Percentiles rank a stretch among this genome's conserved stretches.
Conservation (phyloP, 2,113 vertebrate genomes). For the Suricata suricatta region DNA sequence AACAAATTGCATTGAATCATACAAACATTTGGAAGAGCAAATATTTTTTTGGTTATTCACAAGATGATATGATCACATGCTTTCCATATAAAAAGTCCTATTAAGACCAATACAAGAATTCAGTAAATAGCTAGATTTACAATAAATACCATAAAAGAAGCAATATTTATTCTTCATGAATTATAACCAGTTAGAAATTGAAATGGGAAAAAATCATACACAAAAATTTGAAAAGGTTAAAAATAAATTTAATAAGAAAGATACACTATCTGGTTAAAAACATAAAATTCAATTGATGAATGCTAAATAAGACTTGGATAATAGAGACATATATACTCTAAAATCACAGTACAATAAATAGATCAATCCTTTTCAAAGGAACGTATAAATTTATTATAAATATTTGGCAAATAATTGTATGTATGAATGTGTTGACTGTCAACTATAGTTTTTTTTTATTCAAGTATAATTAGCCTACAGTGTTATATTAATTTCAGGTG, state of each 20-base stretch:
- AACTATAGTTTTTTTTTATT: background rate
- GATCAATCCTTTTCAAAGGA: background rate
- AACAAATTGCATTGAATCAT: background rate
- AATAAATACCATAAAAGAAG: background rate
- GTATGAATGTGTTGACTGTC: background rate
- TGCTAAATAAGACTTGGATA: background rate
- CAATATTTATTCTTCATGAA: background rate
- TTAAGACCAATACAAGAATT: background rate
- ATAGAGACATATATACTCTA: background rate
- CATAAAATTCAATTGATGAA: background rate
- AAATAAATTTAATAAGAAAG: background rate
- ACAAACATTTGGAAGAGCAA: background rate
- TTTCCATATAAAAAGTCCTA: background rate
- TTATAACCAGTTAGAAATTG: background rate
- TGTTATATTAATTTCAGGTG: background rate
- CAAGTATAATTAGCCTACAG: background rate
- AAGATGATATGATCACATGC: background rate
- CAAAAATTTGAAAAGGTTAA: background rate
- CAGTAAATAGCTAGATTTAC: background rate
- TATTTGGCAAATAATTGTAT: background rate
- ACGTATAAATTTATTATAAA: constrained; percentile 7
- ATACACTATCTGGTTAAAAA: background rate
- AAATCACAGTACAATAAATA: background rate
- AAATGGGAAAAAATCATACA: background rate
- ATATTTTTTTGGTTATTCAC: background rate